Evolutionary conservation across 2,797 vertebrate species (phyloP).

Genomic region (Alouatta caraya): DNA sequence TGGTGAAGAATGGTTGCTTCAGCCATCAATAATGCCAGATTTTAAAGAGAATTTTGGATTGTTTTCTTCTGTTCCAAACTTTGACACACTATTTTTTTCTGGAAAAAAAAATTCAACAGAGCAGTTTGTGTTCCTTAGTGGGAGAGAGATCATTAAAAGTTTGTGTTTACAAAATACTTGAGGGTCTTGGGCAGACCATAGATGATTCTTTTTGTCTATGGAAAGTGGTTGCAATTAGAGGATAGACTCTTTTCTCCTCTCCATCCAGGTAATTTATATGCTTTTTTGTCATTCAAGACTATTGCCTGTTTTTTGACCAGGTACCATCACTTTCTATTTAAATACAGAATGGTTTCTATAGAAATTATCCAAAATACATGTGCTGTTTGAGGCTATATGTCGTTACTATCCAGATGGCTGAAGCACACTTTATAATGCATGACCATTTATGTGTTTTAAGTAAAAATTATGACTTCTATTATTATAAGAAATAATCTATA

Average conservation of each 20-base stretch:
- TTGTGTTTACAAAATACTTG: constrained; percentile 11
- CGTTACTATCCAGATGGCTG: constrained; percentile 38
- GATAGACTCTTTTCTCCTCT: not conserved
- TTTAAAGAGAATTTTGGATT: constrained; percentile 11
- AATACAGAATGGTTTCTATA: constrained; percentile 48
- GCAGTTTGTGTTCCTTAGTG: not conserved
- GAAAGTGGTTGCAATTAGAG: not conserved
- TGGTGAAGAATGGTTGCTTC: not conserved
- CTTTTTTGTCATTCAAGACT: not conserved
- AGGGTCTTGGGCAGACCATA: not conserved
- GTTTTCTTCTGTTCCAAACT: not conserved
- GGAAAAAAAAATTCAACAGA: not conserved
- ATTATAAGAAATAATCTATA: not conserved
- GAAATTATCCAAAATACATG: constrained; percentile 14
- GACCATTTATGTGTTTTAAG: not conserved
- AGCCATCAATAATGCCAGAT: not conserved
- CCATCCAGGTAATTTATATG: not conserved
- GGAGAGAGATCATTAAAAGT: not conserved
- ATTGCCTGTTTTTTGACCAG: not conserved
- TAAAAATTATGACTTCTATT: constrained; percentile 30
- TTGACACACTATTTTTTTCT: not conserved
- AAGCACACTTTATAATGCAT: not conserved
- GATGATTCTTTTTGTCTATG: not conserved
- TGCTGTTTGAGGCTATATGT: not conserved
- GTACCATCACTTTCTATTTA: not conserved